These are phyloP conservation scores for Dicyrtomina minuta DNA, from an alignment of 2,888 invertebrate species.

Conservation along the genomic window DNA sequence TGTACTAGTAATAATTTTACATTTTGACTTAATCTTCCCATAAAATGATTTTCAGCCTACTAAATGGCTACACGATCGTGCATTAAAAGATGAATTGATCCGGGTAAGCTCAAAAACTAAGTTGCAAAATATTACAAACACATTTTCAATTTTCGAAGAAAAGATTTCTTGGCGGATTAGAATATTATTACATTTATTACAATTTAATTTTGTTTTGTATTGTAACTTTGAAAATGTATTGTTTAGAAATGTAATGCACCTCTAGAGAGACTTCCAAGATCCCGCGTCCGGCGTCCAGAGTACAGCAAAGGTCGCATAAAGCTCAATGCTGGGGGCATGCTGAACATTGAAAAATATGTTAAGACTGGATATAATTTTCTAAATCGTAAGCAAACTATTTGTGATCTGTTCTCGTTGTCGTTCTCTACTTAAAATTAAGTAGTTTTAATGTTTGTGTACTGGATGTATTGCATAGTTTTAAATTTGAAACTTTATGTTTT, in stretches of 20 bases:
- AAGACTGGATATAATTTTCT: conserved; percentile 42
- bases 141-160: background rate
- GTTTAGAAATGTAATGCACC: conserved; percentile 47
- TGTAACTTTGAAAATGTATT: too few relatives aligned
- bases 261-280: conserved; percentile 39
- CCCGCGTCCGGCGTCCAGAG: conserved; percentile 33
- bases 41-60: too few relatives aligned
- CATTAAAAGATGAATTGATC: conserved; percentile 42
- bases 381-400: conserved; percentile 32
- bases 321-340: conserved; percentile 43
- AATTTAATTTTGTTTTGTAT: background rate
- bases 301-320: conserved; percentile 41
- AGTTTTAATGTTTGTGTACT: background rate
- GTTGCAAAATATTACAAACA: too few relatives aligned
- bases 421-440: background rate
- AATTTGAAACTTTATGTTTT: too few relatives aligned
- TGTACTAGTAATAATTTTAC: too few relatives aligned
- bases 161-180: background rate
- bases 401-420: too few relatives aligned
- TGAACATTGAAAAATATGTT: conserved; percentile 41
- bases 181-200: background rate
- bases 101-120: conserved; percentile 33
- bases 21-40: conserved; percentile 3
- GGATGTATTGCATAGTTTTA: background rate
- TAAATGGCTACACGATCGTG: conserved; percentile 37